Evolutionary conservation across 2,888 invertebrate genomes (phyloP).

Genomic region (Cephus nigrinus): DNA sequence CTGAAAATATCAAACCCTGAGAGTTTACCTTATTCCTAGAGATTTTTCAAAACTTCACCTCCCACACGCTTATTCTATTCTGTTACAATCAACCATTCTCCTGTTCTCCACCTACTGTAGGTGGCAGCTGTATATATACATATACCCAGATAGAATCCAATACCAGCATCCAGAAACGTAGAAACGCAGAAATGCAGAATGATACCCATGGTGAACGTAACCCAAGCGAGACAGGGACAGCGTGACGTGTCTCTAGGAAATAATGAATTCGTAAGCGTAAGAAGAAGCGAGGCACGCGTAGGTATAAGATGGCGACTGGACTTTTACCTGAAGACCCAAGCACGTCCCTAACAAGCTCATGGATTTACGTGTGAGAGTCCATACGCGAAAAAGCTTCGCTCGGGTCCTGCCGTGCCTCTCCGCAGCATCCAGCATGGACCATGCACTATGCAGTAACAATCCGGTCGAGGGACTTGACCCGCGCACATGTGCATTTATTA

Average conservation of each 20-base stretch:
- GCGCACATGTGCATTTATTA: conserved; percentile 46
- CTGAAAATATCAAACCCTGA: not conserved
- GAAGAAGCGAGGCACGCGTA: not conserved
- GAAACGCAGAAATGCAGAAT: not conserved
- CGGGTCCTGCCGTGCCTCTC: not conserved
- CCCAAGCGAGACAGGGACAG: not conserved
- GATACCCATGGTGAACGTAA: not conserved
- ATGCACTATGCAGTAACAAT: not conserved
- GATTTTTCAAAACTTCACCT: not conserved
- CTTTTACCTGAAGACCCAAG: not conserved
- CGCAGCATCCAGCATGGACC: not conserved
- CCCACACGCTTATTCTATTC: not conserved
- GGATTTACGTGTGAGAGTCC: not conserved
- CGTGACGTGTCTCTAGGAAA: not conserved
- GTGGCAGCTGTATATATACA: not conserved
- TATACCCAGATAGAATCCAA: not conserved
- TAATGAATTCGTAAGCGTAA: not conserved
- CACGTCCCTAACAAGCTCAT: conserved; percentile 6
- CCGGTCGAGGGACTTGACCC: conserved; percentile 1
- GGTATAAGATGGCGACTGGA: not conserved
- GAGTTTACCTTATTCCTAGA: not conserved
- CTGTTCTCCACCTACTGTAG: not conserved
- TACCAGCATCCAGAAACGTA: not conserved
- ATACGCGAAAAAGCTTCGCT: not conserved
- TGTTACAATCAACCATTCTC: not conserved